Conservation (phyloP, 2,113 vertebrate species). For the Madoqua kirkii region DNA sequence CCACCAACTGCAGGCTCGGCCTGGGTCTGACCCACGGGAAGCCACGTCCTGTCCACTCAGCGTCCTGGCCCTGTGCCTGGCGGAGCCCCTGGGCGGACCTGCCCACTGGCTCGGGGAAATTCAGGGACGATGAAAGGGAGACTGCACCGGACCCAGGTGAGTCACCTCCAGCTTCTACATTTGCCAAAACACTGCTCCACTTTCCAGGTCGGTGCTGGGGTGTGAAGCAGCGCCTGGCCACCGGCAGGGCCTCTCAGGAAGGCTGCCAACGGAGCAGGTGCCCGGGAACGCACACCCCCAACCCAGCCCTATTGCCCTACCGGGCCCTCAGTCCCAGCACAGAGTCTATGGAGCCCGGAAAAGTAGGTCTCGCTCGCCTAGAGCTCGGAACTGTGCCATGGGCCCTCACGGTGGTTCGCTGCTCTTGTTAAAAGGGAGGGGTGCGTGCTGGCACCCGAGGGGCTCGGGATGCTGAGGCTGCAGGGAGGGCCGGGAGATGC, state of each 20-base stretch:
- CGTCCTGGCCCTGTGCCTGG: accelerated
- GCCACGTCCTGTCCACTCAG: neutral
- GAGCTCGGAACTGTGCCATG: too few relatives aligned
- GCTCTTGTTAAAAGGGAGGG: neutral
- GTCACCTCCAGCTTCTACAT: neutral
- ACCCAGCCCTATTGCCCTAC: neutral
- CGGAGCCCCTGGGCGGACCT: accelerated
- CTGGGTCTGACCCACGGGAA: neutral
- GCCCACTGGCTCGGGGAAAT: accelerated
- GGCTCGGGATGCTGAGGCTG: neutral
- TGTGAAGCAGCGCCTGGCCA: accelerated
- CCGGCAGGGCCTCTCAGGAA: accelerated
- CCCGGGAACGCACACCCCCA: neutral
- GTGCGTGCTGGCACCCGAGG: neutral
- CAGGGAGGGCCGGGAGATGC: neutral
- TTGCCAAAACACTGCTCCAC: neutral
- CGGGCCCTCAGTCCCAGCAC: neutral
- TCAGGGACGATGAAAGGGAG: neutral
- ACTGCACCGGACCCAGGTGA: accelerated
- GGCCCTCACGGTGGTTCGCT: accelerated
- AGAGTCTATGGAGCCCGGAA: neutral
- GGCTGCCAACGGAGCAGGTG: neutral
- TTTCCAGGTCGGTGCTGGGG: neutral
- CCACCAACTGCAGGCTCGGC: neutral
- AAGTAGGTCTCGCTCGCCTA: neutral